A percentile compares a stretch with the other conserved stretches of the same genome.
Conservation (phyloP, 2,888 invertebrate species). For the Neelides folsomi region DNA sequence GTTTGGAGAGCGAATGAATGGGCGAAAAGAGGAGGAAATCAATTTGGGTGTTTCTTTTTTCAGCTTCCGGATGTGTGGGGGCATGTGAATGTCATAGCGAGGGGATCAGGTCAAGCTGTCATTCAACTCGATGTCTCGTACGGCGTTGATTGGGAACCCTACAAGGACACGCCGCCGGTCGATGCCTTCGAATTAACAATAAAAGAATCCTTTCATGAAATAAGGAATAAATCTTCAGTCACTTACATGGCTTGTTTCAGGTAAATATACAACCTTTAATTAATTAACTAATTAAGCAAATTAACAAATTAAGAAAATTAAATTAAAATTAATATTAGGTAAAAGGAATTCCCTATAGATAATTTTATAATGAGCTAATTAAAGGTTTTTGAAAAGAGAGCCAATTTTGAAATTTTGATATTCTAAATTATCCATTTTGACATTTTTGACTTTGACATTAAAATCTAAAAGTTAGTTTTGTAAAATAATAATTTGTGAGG, state of each 20-base stretch:
- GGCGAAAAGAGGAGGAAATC: too few relatives aligned
- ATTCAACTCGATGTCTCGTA: constrained; percentile 42
- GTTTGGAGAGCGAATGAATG: too few relatives aligned
- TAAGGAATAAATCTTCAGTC: constrained; percentile 37
- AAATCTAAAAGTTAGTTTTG: too few relatives aligned
- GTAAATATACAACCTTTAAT: constrained; percentile 23
- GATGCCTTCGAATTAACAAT: constrained; percentile 41
- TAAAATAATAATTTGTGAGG: too few relatives aligned
- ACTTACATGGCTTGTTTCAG: constrained; percentile 37
- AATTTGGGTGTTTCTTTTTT: background rate
- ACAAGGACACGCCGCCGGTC: constrained; percentile 36
- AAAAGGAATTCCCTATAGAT: too few relatives aligned
- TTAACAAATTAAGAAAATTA: background rate
- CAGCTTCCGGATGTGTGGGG: constrained; percentile 42
- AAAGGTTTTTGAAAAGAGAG: too few relatives aligned
- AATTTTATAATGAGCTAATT: too few relatives aligned
- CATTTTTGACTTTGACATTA: too few relatives aligned
- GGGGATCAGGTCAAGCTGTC: constrained; percentile 44
- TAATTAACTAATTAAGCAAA: background rate
- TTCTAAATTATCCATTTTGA: too few relatives aligned
- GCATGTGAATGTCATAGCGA: constrained; percentile 41
- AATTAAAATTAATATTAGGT: too few relatives aligned
- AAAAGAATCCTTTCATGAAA: constrained; percentile 36
- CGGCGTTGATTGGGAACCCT: constrained; percentile 39
- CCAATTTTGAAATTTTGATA: too few relatives aligned